phyloP scores from a whole-genome alignment of 2,797 vertebrate species.

The Siniperca undulata region DNA sequence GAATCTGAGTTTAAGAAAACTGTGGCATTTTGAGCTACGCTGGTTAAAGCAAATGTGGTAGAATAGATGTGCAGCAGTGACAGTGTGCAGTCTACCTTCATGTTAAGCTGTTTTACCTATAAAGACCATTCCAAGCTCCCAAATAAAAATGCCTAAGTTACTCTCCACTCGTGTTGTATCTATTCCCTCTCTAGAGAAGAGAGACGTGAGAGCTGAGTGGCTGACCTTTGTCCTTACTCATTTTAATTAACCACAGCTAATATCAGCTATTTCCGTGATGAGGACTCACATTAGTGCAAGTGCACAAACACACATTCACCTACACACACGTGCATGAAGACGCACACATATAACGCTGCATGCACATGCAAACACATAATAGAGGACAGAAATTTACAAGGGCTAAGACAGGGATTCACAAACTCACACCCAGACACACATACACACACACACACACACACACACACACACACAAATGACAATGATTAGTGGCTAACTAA shows the following conservation, averaged over 20 bases:
- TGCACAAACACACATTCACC: constrained; percentile 40
- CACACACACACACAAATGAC: constrained; percentile 50
- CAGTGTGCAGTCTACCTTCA: background rate
- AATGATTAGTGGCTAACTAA: constrained; percentile 78
- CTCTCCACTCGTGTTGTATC: constrained; percentile 47
- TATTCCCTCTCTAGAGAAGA: constrained; percentile 68
- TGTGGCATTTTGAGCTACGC: background rate
- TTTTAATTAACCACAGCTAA: constrained; percentile 84
- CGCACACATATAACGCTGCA: background rate
- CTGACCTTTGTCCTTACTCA: constrained; percentile 80
- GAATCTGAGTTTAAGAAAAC: constrained; percentile 30
- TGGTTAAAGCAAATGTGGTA: constrained; percentile 21
- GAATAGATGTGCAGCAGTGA: constrained; percentile 12
- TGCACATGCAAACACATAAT: constrained; percentile 45
- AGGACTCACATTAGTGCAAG: constrained; percentile 58
- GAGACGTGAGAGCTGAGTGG: constrained; percentile 64
- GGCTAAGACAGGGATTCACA: constrained; percentile 36
- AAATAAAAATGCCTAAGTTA: constrained; percentile 43
- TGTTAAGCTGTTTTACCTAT: constrained; percentile 30
- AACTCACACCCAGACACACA: constrained; percentile 18
- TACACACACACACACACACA: constrained; percentile 46
- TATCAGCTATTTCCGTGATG: constrained; percentile 76
- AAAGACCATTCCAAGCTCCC: constrained; percentile 12
- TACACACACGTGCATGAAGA: constrained; percentile 21
- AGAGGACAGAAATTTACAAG: constrained; percentile 33